Evolutionary conservation across 2,113 vertebrate genomes (phyloP).

Genomic region (Pseudopipra pipra): DNA sequence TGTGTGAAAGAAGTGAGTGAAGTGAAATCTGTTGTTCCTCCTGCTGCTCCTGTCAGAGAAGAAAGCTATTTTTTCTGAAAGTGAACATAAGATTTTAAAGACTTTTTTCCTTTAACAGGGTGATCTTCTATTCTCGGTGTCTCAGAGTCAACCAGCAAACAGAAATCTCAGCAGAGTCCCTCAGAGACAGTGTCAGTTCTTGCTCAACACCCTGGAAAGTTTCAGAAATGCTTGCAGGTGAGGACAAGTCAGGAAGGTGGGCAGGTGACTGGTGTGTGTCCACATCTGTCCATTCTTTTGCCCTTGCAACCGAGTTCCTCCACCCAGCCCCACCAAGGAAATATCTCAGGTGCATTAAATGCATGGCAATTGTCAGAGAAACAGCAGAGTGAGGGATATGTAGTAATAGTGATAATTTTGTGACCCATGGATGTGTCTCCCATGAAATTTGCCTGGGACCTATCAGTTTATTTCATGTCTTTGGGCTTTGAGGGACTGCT

Average conservation of each 20-base stretch:
- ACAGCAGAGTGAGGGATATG: background rate
- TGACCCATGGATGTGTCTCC: background rate
- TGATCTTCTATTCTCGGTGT: background rate
- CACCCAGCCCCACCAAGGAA: background rate
- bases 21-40: background rate
- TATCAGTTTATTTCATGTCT: background rate
- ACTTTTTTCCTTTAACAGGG: background rate
- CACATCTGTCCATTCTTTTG: background rate
- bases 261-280: background rate
- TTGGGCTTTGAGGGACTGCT: background rate
- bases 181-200: conserved; percentile 71
- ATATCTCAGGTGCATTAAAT: background rate
- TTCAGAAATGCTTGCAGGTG: conserved; percentile 92
- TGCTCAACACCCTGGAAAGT: conserved; percentile 80
- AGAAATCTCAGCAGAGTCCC: conserved; percentile 51
- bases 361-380: background rate
- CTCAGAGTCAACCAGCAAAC: conserved; percentile 39
- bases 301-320: background rate
- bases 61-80: background rate
- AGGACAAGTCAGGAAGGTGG: background rate
- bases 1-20: background rate
- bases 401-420: background rate
- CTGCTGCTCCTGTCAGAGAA: background rate
- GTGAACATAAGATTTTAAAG: background rate
- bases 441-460: background rate